These are phyloP conservation scores for Leptodactylus fuscus DNA, from an alignment of 2,113 vertebrate genomes.

Conservation along the genomic window DNA sequence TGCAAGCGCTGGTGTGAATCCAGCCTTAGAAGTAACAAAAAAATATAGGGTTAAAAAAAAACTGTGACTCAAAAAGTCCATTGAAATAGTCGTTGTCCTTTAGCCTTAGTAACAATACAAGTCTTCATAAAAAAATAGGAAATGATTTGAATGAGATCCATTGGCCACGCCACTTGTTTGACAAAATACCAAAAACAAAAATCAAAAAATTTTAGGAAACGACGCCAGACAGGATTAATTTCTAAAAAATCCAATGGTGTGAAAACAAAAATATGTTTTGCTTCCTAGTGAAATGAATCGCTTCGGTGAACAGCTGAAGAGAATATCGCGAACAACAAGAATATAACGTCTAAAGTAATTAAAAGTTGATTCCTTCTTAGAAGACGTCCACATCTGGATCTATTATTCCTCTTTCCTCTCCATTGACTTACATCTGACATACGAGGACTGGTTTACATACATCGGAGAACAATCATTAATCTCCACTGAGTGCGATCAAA, in stretches of 20 bases:
- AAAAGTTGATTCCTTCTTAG: constrained; percentile 68
- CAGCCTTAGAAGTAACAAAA: too few relatives aligned
- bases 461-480: constrained; percentile 67
- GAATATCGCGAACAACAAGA: constrained; percentile 62
- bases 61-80: too few relatives aligned
- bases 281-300: too few relatives aligned
- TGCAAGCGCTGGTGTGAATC: too few relatives aligned
- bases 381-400: constrained; percentile 73
- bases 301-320: too few relatives aligned
- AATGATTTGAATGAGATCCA: background rate
- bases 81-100: too few relatives aligned
- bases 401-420: constrained; percentile 58
- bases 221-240: background rate
- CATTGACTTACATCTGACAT: constrained; percentile 18
- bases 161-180: background rate
- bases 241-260: background rate
- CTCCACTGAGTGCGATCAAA: constrained; percentile 71
- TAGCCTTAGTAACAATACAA: too few relatives aligned
- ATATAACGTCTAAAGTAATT: constrained; percentile 6
- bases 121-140: too few relatives aligned
- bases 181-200: background rate
- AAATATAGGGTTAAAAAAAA: too few relatives aligned
- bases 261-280: too few relatives aligned
- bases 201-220: background rate
- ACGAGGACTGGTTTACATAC: constrained; percentile 62